These are phyloP conservation scores for Felis chaus DNA, from an alignment of 2,113 vertebrate genomes.

Conservation along the genomic window DNA sequence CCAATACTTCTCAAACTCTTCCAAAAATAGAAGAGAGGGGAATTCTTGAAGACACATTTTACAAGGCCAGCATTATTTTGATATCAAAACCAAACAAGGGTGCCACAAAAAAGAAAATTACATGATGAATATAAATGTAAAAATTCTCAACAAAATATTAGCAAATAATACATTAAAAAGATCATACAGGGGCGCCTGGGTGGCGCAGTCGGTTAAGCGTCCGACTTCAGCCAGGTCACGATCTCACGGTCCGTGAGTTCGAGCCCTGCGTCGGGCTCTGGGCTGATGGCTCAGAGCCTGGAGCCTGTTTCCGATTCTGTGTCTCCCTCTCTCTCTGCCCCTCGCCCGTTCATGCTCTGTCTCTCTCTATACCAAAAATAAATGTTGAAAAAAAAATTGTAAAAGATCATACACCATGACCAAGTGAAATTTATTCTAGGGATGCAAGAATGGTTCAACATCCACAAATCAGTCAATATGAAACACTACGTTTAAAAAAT, in stretches of 20 bases:
- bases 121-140: background rate
- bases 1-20: background rate
- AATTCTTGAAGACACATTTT: background rate
- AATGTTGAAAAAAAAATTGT: too few relatives aligned
- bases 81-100: background rate
- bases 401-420: background rate
- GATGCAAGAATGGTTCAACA: background rate
- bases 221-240: too few relatives aligned
- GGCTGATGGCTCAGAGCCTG: too few relatives aligned
- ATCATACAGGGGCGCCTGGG: background rate
- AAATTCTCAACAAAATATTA: background rate
- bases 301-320: too few relatives aligned
- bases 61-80: background rate
- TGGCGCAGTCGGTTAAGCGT: too few relatives aligned
- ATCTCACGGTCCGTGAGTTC: too few relatives aligned
- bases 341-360: too few relatives aligned
- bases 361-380: too few relatives aligned
- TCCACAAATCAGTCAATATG: background rate
- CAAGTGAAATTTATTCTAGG: background rate
- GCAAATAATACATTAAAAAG: background rate
- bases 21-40: background rate
- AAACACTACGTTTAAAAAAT: background rate
- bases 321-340: too few relatives aligned
- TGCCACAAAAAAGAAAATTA: background rate
- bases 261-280: too few relatives aligned